These are phyloP conservation scores for Drosophila watanabei DNA, from an alignment of 1,140 invertebrate species.

Conservation along the genomic window DNA sequence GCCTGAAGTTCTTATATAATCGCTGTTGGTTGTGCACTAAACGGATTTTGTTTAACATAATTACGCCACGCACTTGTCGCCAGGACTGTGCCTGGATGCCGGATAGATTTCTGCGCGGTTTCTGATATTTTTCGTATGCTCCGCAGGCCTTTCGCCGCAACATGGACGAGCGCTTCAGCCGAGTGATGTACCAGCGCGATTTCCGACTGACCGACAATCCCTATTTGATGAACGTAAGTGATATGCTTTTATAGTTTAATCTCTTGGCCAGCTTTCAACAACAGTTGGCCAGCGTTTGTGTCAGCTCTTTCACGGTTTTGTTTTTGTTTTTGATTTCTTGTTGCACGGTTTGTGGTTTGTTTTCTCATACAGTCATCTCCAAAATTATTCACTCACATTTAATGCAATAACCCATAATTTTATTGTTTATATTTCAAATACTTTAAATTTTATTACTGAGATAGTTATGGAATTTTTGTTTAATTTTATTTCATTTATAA, in stretches of 20 bases:
- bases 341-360: neutral
- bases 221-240: constrained; percentile 87
- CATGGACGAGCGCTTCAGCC: constrained; percentile 86
- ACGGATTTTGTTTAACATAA: constrained; percentile 68
- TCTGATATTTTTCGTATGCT: constrained; percentile 36
- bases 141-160: constrained; percentile 86
- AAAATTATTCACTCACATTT: constrained; percentile 8
- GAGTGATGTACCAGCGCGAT: constrained; percentile 87
- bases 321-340: constrained; percentile 4
- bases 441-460: neutral
- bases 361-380: neutral
- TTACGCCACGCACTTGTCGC: constrained; percentile 11
- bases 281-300: constrained; percentile 1
- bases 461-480: neutral
- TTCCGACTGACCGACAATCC: constrained; percentile 86
- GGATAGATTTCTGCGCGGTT: constrained; percentile 14
- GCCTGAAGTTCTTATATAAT: constrained; percentile 81
- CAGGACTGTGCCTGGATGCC: constrained; percentile 9
- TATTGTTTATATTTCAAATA: neutral
- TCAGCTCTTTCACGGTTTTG: constrained; percentile 15
- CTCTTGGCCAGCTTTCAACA: neutral
- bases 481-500: neutral
- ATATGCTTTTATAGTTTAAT: constrained; percentile 6
- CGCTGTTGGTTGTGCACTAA: constrained; percentile 47
- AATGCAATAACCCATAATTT: neutral